Percentiles rank a stretch among this genome's conserved stretches.
These are phyloP conservation scores for Pseudomyrmex flavicornis DNA, from an alignment of 1,140 invertebrate genomes.

Conservation along the genomic window DNA sequence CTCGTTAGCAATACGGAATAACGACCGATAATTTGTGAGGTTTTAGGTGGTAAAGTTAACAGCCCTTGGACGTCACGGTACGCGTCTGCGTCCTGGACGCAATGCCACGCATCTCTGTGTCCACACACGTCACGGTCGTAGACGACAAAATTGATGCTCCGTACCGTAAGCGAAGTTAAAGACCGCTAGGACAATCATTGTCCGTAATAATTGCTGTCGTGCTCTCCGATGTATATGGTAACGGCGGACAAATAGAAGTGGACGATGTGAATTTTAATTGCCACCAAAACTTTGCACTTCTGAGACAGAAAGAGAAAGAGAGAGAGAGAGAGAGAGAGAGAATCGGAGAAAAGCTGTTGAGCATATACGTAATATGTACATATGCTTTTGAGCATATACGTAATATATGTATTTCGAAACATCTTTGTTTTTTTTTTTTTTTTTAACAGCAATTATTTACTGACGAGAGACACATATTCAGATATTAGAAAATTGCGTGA, in stretches of 20 bases:
- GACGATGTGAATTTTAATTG: neutral
- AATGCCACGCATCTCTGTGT: constrained; percentile 16
- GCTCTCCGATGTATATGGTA: constrained; percentile 38
- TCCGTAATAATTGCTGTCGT: constrained; percentile 80
- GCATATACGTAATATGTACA: neutral
- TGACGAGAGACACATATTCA: no score
- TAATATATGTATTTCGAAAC: neutral
- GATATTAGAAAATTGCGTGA: no score
- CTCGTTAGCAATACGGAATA: constrained; percentile 12
- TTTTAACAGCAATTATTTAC: no score
- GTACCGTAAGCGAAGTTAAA: constrained; percentile 82
- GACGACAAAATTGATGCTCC: constrained; percentile 81
- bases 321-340: constrained; percentile 25
- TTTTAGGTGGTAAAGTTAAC: constrained; percentile 46
- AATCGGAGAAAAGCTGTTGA: neutral
- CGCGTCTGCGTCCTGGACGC: constrained; percentile 14
- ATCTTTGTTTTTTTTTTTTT: neutral
- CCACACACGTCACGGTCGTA: constrained; percentile 80
- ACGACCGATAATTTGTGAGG: neutral
- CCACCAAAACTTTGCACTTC: constrained; percentile 38
- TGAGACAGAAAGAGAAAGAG: neutral
- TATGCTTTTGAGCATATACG: neutral
- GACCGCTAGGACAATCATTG: constrained; percentile 83
- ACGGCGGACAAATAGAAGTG: neutral
- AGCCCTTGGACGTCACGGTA: constrained; percentile 44